These are phyloP conservation scores for Plutella xylostella DNA, from an alignment of 2,888 invertebrate genomes.

Conservation along the genomic window DNA sequence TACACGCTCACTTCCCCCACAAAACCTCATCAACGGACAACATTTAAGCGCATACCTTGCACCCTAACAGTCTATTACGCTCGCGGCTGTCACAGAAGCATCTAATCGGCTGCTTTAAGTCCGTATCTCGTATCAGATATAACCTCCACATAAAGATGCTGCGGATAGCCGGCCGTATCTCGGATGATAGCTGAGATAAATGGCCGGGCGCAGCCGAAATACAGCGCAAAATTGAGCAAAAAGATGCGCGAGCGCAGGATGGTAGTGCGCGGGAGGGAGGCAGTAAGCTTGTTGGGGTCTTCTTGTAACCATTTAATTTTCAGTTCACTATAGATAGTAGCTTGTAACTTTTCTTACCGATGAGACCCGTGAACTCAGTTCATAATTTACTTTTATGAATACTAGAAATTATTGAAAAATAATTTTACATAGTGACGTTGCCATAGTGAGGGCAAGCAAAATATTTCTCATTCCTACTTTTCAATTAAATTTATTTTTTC, in stretches of 20 bases:
- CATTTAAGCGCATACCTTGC: too few species aligned
- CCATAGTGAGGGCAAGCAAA: too few species aligned
- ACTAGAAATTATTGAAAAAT: too few species aligned
- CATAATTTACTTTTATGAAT: too few species aligned
- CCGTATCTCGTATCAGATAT: constrained; percentile 44
- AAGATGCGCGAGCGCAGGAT: constrained; percentile 41
- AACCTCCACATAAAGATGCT: constrained; percentile 45
- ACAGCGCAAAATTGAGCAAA: constrained; percentile 47
- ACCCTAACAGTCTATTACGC: constrained; percentile 4
- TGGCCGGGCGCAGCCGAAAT: constrained; percentile 58
- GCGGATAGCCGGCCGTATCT: constrained; percentile 50
- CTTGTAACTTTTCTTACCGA: too few species aligned
- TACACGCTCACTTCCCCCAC: too few species aligned
- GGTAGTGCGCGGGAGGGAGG: constrained; percentile 25
- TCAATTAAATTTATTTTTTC: background rate
- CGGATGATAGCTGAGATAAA: constrained; percentile 59
- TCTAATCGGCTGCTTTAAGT: constrained; percentile 55
- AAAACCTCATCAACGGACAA: too few species aligned
- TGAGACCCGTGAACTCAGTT: too few species aligned
- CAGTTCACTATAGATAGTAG: too few species aligned
- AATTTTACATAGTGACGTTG: too few species aligned
- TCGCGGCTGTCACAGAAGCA: background rate
- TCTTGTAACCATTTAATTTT: too few species aligned
- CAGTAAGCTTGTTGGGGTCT: constrained; percentile 4
- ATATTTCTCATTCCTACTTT: too few species aligned